Base-by-base conservation (phyloP, 2,888 invertebrate species). In the Oasisia sp. region DNA sequence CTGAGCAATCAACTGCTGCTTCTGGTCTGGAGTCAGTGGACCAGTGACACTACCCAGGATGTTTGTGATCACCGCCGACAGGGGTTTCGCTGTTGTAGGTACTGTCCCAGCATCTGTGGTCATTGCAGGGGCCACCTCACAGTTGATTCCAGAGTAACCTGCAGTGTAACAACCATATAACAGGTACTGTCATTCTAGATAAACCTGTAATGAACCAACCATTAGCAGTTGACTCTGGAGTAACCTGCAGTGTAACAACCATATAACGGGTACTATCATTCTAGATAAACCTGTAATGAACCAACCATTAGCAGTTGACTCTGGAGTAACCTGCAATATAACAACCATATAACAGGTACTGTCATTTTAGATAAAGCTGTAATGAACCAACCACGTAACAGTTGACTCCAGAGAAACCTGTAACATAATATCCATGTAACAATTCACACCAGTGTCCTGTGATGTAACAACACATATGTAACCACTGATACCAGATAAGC, bases 1-100 rank as follows among this genome's bases (percentile, higher is more conserved):
- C 74, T 74, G 74, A 74, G 74, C 74, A 74, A 74, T 74, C 74
- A 74, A 74, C 74, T 74, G 74, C n/a, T 74, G 74, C 74, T 74
- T 74, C 74, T 74, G 74, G 1, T 74, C 19, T 19, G 74, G 14
- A 5, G 74, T 74, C 74, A 74, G 74, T 27, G 0, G 27, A 27
- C 74, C 74, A 27, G 74, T 4, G 27, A 74, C 0, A 7, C 5
- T n/a, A 27, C 74, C 74, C n/a, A 74, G 74, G n/a, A 74, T 74
- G 74, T 74, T 27, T 27, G 74, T 74, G 74, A 74, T 74, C 74
- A 74, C 74, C n/a, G 3, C 74, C 27, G 74, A 74, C 74, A 74
- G 74, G 7, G 74, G 74, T n/a, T 19, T 74, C 74, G 74, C 74
- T 74, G 74, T 74, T 74, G 74, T 74, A 27, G 27, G 19, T 74